Percentiles rank a stretch among this genome's conserved stretches.
Evolutionary conservation across 2,797 vertebrate genomes (phyloP).

Genomic region (Steatocranus sp.): DNA sequence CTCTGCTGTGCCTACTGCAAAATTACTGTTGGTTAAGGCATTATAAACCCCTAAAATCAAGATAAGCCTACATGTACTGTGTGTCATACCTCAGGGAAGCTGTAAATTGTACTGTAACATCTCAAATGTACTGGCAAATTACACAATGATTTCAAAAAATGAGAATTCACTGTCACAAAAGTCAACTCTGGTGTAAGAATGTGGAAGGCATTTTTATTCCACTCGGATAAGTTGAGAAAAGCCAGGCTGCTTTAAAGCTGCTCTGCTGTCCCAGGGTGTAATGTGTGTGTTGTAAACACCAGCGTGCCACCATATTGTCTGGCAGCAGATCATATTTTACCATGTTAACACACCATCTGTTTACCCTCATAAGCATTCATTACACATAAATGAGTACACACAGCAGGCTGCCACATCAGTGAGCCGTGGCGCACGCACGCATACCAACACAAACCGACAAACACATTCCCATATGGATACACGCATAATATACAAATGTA

Average conservation of each 20-base stretch:
- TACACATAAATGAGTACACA: constrained; percentile 71
- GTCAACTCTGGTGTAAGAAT: background rate
- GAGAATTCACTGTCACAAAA: background rate
- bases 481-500: background rate
- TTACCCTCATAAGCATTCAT: constrained; percentile 75
- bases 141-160: background rate
- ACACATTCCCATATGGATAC: constrained; percentile 12
- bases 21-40: fast-evolving
- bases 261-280: constrained; percentile 63
- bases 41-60: background rate
- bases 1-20: background rate
- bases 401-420: constrained; percentile 59
- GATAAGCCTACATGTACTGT: background rate
- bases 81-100: background rate
- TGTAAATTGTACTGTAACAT: background rate
- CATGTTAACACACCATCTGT: constrained; percentile 83
- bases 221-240: constrained; percentile 16
- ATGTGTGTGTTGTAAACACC: constrained; percentile 77
- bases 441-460: constrained; percentile 8
- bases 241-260: constrained; percentile 42
- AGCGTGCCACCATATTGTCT: constrained; percentile 77
- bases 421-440: background rate
- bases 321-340: constrained; percentile 79
- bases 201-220: constrained; percentile 28
- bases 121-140: background rate